These are phyloP conservation scores for Odocoileus hemionus DNA, from an alignment of 2,113 vertebrate species.

Conservation along the genomic window DNA sequence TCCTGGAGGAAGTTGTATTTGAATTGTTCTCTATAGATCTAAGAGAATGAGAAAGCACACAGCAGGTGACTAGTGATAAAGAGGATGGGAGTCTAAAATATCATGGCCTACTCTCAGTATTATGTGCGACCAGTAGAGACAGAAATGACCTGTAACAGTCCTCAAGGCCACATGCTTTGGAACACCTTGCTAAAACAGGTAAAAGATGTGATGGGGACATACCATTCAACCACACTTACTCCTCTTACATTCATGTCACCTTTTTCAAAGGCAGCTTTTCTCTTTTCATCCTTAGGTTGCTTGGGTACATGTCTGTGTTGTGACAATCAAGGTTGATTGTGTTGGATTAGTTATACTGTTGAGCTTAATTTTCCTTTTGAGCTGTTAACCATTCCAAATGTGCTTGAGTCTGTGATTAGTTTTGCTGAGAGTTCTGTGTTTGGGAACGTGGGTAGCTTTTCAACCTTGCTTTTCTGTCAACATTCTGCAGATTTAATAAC, in stretches of 20 bases:
- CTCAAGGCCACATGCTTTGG: background rate
- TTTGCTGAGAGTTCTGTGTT: conserved; percentile 67
- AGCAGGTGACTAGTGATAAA: background rate
- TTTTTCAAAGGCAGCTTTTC: conserved; percentile 36
- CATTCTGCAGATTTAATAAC: conserved; percentile 62
- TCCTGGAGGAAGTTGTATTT: background rate
- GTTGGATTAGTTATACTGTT: conserved; percentile 51
- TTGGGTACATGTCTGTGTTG: background rate
- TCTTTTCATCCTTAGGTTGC: conserved; percentile 44
- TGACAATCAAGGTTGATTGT: conserved; percentile 61
- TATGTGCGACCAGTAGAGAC: background rate
- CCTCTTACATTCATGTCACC: background rate
- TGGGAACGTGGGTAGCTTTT: conserved; percentile 31
- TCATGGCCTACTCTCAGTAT: background rate
- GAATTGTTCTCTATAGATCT: background rate
- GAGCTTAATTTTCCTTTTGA: conserved; percentile 55
- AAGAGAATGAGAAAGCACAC: background rate
- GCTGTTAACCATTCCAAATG: conserved; percentile 56
- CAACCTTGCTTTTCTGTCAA: conserved; percentile 4
- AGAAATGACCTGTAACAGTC: background rate
- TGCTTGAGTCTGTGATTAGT: conserved; percentile 44
- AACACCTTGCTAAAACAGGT: background rate
- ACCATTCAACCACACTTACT: background rate
- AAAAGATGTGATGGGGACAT: background rate
- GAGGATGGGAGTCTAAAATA: background rate